Conservation (phyloP, 2,888 invertebrate species). For the Lasioglossum pauxillum region DNA sequence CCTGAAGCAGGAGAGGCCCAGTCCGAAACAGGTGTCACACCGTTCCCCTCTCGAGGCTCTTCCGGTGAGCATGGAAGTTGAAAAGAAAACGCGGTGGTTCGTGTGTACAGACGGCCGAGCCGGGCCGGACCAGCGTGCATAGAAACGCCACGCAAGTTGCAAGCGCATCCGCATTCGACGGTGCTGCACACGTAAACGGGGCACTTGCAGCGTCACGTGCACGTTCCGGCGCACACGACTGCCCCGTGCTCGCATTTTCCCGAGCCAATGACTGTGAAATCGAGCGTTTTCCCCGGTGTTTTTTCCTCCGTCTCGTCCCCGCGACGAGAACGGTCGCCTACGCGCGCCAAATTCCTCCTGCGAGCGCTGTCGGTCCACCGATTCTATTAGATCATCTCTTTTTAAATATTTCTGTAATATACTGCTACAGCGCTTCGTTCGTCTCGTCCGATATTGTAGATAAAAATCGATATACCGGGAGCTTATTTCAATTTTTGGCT, state of each 20-base stretch:
- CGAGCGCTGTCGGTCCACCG: neutral
- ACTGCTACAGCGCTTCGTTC: too few relatives aligned
- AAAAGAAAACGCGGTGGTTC: slow-evolving; percentile 32
- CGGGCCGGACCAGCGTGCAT: slow-evolving; percentile 23
- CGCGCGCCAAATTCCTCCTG: slow-evolving; percentile 31
- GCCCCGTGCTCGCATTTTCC: slow-evolving; percentile 69
- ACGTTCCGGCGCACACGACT: slow-evolving; percentile 72
- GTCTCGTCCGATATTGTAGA: too few relatives aligned
- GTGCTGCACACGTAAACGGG: slow-evolving; percentile 63
- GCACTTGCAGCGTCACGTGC: slow-evolving; percentile 55
- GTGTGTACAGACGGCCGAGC: neutral
- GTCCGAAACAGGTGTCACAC: slow-evolving; percentile 27
- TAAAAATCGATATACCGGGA: too few relatives aligned
- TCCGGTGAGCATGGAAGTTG: slow-evolving; percentile 30
- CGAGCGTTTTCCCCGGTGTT: slow-evolving; percentile 69
- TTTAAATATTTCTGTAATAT: too few relatives aligned
- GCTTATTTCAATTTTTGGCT: neutral
- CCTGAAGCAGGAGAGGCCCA: neutral
- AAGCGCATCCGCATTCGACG: slow-evolving; percentile 60
- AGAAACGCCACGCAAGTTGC: slow-evolving; percentile 48
- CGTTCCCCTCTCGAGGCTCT: neutral
- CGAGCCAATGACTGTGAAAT: slow-evolving; percentile 78
- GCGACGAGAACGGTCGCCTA: slow-evolving; percentile 19
- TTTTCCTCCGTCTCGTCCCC: slow-evolving; percentile 61
- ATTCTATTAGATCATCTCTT: neutral